A percentile compares a stretch with the other conserved stretches of the same genome.
These are phyloP conservation scores for Pelecanus crispus DNA, from an alignment of 2,113 vertebrate genomes.

Conservation along the genomic window DNA sequence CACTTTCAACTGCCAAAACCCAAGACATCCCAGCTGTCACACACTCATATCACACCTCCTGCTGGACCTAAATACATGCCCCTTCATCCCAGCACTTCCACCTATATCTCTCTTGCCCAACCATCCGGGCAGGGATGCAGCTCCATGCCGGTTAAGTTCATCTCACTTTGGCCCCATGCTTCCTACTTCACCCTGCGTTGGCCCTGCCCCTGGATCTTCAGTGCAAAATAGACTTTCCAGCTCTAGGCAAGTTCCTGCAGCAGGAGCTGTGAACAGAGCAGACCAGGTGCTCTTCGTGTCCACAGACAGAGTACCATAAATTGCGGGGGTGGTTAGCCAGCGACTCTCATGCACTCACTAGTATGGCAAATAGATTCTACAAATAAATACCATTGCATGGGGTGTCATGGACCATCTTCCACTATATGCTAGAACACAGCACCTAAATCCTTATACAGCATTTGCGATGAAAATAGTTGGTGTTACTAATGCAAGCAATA, in stretches of 20 bases:
- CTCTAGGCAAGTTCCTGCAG: not conserved
- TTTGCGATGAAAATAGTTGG: not conserved
- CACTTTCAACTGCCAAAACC: not conserved
- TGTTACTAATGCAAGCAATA: not conserved
- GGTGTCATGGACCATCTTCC: not conserved
- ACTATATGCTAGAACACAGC: not conserved
- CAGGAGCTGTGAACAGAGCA: not conserved
- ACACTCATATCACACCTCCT: too few relatives aligned
- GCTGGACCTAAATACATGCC: not conserved
- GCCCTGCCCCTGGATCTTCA: not conserved
- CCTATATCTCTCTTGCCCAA: not conserved
- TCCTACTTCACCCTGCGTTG: not conserved
- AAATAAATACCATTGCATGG: not conserved
- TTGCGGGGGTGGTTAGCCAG: not conserved
- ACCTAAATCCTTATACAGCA: not conserved
- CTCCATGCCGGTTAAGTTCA: not conserved
- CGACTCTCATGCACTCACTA: not conserved
- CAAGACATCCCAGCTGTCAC: not conserved
- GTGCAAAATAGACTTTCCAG: not conserved
- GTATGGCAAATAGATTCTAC: not conserved
- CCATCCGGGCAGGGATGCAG: not conserved
- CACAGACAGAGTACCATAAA: not conserved
- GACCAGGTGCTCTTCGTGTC: not conserved
- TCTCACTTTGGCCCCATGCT: accelerated
- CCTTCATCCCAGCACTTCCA: not conserved